Evolutionary conservation across 2,113 vertebrate genomes (phyloP).

Genomic region (Pseudonaja textilis): DNA sequence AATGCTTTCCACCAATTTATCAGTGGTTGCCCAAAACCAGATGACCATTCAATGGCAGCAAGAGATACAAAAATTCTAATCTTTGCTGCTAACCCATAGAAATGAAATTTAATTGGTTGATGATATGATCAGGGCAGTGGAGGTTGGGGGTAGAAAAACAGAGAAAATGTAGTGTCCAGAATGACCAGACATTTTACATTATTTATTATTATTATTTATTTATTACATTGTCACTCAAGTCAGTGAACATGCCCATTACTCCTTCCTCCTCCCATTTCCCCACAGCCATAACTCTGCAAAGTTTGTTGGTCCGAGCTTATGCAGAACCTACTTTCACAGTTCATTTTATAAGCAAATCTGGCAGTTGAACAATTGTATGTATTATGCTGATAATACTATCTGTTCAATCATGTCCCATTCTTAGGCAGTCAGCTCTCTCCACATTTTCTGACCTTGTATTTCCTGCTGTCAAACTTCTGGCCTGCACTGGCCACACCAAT

Average conservation of each 20-base stretch:
- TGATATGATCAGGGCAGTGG: neutral
- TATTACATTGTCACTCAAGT: no score
- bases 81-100: neutral
- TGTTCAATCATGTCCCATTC: neutral
- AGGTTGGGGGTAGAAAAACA: neutral
- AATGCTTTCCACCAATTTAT: neutral
- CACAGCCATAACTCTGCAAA: no score
- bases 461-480: no score
- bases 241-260: no score
- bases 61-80: neutral
- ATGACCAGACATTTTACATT: neutral
- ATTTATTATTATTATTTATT: neutral
- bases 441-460: neutral
- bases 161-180: neutral
- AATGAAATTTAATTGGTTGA: neutral
- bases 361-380: slow-evolving; percentile 45
- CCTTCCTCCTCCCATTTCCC: no score
- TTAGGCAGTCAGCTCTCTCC: neutral
- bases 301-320: neutral
- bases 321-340: slow-evolving; percentile 44
- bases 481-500: no score
- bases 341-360: slow-evolving; percentile 35
- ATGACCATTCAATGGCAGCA: neutral
- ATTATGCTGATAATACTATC: neutral
- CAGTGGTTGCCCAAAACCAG: neutral